Base-by-base conservation (phyloP, 2,113 vertebrate species). In the Hyperoodon ampullatus region DNA sequence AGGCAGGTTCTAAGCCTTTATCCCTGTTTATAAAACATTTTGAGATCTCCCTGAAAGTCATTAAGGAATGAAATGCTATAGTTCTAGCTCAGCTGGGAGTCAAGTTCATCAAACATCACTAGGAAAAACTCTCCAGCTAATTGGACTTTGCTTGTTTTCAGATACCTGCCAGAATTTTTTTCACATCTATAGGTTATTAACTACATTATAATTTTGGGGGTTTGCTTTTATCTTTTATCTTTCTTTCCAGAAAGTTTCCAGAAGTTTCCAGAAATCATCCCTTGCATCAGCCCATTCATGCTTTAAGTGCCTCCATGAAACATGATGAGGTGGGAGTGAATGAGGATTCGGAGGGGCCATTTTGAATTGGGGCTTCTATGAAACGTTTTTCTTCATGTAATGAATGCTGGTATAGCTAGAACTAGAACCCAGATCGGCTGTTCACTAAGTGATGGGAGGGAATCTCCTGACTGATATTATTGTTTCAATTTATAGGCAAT, bases 1-100 rank as follows among this genome's bases (percentile, higher is more conserved):
- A 95, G 65, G 61, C 65, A 80, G 14, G 13, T 95, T 92, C 60
- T 77, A 92, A 97, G 19, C 7, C 30, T 93, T 84, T 61, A 53
- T 47, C 60, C 72, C 55, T 85, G 92, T 93, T 93, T 83, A 84
- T 60, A 94, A 97, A 96, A 95, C 70, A 95, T 94, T 95, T 81
- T 95, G 33, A 95, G 90, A 66, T 78, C 75, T 97, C 61, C 28
- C 24, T 70, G 88, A 94, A 55, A 90, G 72, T 28, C 71, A 91
- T 88, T 93, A 93, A 70, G 58, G 44, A 83, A 60, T 86, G 78
- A 92, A 89, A 72, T 58, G 26, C 18, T 92, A 65, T n/a, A 19
- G 12, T 77, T 85, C 70, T 70, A 77, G 30, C 75, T 65, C 74
- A 96, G 80, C 74, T 94, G 70, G 55, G 90, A 93, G 47, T 80